These are phyloP conservation scores for Rhyacophila evoluta DNA, from an alignment of 2,888 invertebrate genomes.

Conservation along the genomic window DNA sequence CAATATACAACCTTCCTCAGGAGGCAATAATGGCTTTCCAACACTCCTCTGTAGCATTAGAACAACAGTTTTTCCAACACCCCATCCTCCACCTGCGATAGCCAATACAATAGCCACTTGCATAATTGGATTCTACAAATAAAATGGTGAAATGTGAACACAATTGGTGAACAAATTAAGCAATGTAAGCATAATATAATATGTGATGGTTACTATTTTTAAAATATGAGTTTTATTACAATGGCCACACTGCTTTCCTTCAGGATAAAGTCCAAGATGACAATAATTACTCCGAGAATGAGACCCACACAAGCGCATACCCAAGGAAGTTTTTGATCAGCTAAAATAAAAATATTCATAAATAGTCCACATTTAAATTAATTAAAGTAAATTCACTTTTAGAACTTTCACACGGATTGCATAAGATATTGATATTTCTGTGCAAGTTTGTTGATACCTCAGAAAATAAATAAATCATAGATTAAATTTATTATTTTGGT, in stretches of 20 bases:
- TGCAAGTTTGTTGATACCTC: too few relatives aligned
- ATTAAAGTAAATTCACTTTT: too few relatives aligned
- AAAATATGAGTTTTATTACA: constrained; percentile 65
- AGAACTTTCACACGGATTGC: too few relatives aligned
- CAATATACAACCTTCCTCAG: constrained; percentile 35
- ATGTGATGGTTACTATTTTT: too few relatives aligned
- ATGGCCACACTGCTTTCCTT: constrained; percentile 75
- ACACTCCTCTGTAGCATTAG: constrained; percentile 26
- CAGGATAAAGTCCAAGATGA: constrained; percentile 76
- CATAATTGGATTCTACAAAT: constrained; percentile 46
- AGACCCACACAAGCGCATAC: constrained; percentile 80
- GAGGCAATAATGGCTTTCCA: constrained; percentile 30
- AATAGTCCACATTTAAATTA: too few relatives aligned
- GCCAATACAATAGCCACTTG: constrained; percentile 31
- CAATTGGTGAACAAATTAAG: too few relatives aligned
- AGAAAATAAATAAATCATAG: too few relatives aligned
- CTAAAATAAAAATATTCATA: constrained; percentile 62
- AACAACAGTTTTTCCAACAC: constrained; percentile 62
- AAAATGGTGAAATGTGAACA: too few relatives aligned
- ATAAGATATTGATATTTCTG: too few relatives aligned
- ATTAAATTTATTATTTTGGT: too few relatives aligned
- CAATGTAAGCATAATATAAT: too few relatives aligned
- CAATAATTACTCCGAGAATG: constrained; percentile 76
- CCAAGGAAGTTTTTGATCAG: constrained; percentile 80
- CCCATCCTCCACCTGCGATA: constrained; percentile 70